Conservation (phyloP, 2,888 invertebrate genomes). For the Drosophila nr. perissopoda region DNA sequence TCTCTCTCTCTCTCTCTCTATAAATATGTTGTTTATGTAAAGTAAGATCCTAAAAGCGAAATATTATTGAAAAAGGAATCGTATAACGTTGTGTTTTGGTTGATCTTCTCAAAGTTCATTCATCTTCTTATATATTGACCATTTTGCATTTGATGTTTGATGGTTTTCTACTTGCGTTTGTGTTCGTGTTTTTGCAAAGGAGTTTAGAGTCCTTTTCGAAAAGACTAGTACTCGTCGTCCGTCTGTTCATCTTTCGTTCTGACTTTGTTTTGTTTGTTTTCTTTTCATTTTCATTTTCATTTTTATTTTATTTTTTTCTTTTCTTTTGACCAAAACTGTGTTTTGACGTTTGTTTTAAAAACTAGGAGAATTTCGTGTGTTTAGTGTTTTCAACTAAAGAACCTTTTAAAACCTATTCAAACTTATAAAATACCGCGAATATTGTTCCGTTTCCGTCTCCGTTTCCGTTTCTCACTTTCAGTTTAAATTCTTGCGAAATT, state of each 20-base stretch:
- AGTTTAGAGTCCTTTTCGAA: constrained; percentile 85
- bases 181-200: constrained; percentile 50
- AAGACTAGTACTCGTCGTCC: constrained; percentile 81
- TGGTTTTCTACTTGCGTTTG: constrained; percentile 34
- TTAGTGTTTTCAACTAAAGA: constrained; percentile 50
- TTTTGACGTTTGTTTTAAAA: constrained; percentile 48
- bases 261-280: constrained; percentile 3
- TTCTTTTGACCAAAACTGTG: constrained; percentile 56
- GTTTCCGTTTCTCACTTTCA: background rate
- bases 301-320: background rate
- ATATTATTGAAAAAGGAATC: constrained; percentile 65
- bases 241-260: constrained; percentile 28
- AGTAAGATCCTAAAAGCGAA: constrained; percentile 52
- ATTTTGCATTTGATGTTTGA: constrained; percentile 54
- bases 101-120: constrained; percentile 27
- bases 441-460: background rate
- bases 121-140: constrained; percentile 29
- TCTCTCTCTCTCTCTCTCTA: constrained; percentile 8
- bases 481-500: background rate
- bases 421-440: constrained; percentile 47
- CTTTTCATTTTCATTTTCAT: background rate
- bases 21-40: constrained; percentile 24
- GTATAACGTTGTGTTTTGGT: constrained; percentile 76
- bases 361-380: constrained; percentile 45
- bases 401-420: constrained; percentile 39